These are phyloP conservation scores for Macrotus californicus DNA, from an alignment of 2,113 vertebrate species.

Conservation along the genomic window DNA sequence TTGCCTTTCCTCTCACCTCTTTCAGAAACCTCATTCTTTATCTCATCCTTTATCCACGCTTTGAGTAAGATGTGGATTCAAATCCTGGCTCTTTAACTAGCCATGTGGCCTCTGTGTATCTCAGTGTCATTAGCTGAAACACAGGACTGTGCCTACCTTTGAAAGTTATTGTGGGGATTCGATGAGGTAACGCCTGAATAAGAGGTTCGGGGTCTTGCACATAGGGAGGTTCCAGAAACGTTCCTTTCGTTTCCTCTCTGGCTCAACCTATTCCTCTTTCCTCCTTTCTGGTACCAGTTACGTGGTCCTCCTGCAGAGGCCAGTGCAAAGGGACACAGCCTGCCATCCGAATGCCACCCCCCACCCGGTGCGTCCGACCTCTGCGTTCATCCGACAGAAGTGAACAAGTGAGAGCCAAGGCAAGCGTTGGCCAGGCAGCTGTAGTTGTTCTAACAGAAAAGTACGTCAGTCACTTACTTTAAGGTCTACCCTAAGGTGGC, in stretches of 20 bases:
- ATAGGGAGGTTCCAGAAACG: background rate
- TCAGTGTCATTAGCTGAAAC: background rate
- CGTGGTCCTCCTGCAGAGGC: background rate
- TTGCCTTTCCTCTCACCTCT: background rate
- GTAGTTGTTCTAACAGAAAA: background rate
- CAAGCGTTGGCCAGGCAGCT: fast-evolving
- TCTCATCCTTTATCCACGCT: background rate
- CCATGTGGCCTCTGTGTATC: no score
- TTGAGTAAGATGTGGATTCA: background rate
- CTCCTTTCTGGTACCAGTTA: background rate
- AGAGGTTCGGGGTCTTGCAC: background rate
- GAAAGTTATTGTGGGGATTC: background rate
- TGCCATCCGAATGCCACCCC: no score
- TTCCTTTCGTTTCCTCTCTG: background rate
- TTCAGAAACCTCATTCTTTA: background rate
- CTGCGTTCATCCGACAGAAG: background rate
- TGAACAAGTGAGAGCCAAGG: background rate
- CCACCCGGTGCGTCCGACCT: fast-evolving
- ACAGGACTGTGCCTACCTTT: fast-evolving
- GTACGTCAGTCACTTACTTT: background rate
- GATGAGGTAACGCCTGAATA: background rate
- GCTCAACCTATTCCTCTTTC: background rate
- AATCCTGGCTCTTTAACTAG: background rate
- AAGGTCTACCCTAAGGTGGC: background rate
- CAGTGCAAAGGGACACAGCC: background rate